Base-by-base conservation (phyloP, 2,113 vertebrate genomes). In the Hipposideros armiger region DNA sequence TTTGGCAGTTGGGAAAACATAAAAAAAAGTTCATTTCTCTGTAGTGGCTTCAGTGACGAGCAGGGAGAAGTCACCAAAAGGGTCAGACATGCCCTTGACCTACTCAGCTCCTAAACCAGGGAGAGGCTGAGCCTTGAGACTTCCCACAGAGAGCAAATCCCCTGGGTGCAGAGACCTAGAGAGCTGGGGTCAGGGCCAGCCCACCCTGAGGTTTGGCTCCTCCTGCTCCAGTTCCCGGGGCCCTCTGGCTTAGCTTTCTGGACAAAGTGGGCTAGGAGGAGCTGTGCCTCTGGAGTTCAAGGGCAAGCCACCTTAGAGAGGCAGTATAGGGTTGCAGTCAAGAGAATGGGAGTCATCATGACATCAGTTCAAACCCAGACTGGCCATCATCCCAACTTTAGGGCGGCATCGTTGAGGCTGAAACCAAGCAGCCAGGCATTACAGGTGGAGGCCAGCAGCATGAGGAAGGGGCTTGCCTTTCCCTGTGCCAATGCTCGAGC, bases 21-120 rank as follows among this genome's bases (percentile, higher is more conserved):
- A 95, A 97, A 97, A 95, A 92, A 92, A 97, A 97, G 95, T 95
- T 96, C 80, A 86, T 95, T 97, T 97, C 87, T 95, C 93, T 94
- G 96, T 83, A 87, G 96, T 90, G 92, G 92, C 95, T 96, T 74
- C 90, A 97, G 95, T 96, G 97, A 95, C 52, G 92, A 96, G 95
- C 95, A 90, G 95, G 93, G 97, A 97, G 96, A 98, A 97, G 96
- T 91, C 96, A 95, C 89, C 95, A 96, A 96, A 98, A 98, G 98
- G 97, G 97, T 98, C 98, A 98, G 83, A 93, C 97, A 94, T 92
- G 97, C 97, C 97, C 98, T 98, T 98, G 88, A 90, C 98, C 96
- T 96, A 91, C 98, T 97, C 90, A 91, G 96, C 95, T 97, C 96
- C 94, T 96, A 97, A 93, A 97, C 97, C 95, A 85, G 85, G 91